phyloP scores from a whole-genome alignment of 2,888 invertebrate species.

The Drosophila koepferae region DNA sequence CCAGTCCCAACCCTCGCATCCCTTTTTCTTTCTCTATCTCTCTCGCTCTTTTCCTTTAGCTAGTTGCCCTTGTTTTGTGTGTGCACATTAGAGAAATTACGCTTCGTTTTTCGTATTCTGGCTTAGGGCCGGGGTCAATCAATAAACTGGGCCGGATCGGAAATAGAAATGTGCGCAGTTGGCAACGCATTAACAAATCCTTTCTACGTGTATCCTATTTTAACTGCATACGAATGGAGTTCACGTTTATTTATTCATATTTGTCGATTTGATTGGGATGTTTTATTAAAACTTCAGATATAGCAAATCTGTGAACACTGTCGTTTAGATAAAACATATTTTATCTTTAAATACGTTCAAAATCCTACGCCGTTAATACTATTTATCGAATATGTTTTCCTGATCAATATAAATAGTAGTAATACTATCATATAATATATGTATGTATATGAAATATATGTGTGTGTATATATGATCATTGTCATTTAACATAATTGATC shows the following conservation, averaged over 20 bases:
- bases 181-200: constrained; percentile 17
- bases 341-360: no score
- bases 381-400: background rate
- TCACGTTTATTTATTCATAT: background rate
- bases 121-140: constrained; percentile 54
- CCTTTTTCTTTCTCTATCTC: background rate
- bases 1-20: constrained; percentile 12
- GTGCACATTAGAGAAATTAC: constrained; percentile 45
- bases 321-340: no score
- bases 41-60: background rate
- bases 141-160: constrained; percentile 68
- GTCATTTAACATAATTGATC: background rate
- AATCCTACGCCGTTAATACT: background rate
- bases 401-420: background rate
- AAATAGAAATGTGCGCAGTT: constrained; percentile 69
- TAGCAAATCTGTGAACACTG: no score
- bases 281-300: background rate
- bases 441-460: no score
- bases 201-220: background rate
- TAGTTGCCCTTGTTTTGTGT: constrained; percentile 42
- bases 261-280: background rate
- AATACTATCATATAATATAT: no score
- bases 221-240: background rate
- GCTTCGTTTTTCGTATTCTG: constrained; percentile 18
- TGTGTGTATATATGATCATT: no score